Evolutionary conservation across 1,140 invertebrate species (phyloP).

Genomic region (Zaprionus taronus): DNA sequence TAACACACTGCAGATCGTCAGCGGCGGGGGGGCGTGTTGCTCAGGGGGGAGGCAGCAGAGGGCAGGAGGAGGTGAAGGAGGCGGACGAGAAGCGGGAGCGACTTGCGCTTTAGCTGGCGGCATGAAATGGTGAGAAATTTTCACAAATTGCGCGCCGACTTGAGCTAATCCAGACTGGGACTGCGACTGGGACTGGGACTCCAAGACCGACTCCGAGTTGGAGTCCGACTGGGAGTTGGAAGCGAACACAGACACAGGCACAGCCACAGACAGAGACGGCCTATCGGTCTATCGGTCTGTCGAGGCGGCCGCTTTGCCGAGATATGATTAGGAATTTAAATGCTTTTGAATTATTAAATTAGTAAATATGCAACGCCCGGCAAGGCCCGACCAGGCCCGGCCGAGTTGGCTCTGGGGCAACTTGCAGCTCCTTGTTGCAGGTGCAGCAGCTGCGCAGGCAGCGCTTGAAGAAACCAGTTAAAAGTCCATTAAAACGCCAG

Average conservation of each 20-base stretch:
- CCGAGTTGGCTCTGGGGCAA: constrained; percentile 11
- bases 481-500: constrained; percentile 82
- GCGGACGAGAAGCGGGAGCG: not conserved
- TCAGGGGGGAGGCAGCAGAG: not conserved
- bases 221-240: not conserved
- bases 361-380: constrained; percentile 83
- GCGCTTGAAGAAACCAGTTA: constrained; percentile 69
- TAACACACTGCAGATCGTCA: constrained; percentile 60
- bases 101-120: constrained; percentile 26
- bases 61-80: not conserved
- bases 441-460: constrained; percentile 64
- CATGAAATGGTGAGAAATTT: constrained; percentile 79
- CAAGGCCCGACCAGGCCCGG: constrained; percentile 44
- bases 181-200: not conserved
- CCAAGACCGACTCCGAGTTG: not conserved
- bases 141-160: constrained; percentile 71
- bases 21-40: constrained; percentile 4
- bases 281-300: constrained; percentile 4
- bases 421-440: constrained; percentile 65
- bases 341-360: constrained; percentile 85
- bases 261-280: not conserved
- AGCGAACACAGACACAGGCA: not conserved
- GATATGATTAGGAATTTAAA: constrained; percentile 85
- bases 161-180: constrained; percentile 2
- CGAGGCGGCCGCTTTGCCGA: constrained; percentile 67